Base-by-base conservation (phyloP, 2,888 invertebrate species). In the Caenorhabditis plicata region DNA sequence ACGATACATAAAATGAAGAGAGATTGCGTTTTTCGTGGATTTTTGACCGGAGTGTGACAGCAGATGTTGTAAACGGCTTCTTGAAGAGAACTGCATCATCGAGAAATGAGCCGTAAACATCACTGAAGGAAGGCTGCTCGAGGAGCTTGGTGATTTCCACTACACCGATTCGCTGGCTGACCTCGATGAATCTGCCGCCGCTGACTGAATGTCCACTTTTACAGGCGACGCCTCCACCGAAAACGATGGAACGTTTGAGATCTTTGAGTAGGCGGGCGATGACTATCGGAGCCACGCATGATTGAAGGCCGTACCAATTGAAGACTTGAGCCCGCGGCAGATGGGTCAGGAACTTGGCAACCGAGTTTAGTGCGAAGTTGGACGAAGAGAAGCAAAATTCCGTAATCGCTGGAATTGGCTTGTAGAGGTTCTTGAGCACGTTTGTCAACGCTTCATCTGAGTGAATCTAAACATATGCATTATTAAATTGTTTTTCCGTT, bases 301-400 rank as follows among this genome's bases (percentile, higher is more conserved):
- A 53, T 20, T 60, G 60, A 20, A 60, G 49, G 3, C 60, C 60
- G 42, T 38, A 60, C 58, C 60, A 60, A 27, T 60, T 60, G 49
- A 60, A 53, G 31, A 31, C 25, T 7, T 60, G 49, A 22, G 46
- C 43, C 8, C 19, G 41, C 4, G 40, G 38, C 35, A 53, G 53
- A 32, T 53, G 53, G 27, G 49, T 44, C 17, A 60, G 33, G 22
- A 60, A 60, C 8, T 36, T 32, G 23, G 46, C 22, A 4, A 46
- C 60, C 31, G 49, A 60, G 22, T 60, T 49, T 25, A 60, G n/a
- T 7, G 53, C 45, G 35, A 60, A 60, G 5, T 44, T 36, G 20
- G 45, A 49, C 7, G 60, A 60, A 1, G 60, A 60, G 27, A 49
- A 60, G 41, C 49, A 60, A 39, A 60, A 60, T 27, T 60, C 60